These are phyloP conservation scores for Steinernema khuongi DNA, from an alignment of 1,140 invertebrate genomes.

Conservation along the genomic window DNA sequence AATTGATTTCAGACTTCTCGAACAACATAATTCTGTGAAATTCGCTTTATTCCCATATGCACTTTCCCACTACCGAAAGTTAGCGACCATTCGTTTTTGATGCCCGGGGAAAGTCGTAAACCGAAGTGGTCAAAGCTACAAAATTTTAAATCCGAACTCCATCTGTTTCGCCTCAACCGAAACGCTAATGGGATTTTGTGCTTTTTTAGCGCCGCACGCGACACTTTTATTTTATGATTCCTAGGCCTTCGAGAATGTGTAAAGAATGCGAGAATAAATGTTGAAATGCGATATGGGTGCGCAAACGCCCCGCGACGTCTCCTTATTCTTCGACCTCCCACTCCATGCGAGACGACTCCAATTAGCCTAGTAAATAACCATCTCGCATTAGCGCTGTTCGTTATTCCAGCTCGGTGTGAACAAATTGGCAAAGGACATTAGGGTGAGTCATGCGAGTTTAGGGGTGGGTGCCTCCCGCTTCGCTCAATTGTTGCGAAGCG, in stretches of 20 bases:
- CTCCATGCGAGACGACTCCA: too few relatives aligned
- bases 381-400: too few relatives aligned
- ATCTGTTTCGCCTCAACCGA: conserved; percentile 1
- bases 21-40: background rate
- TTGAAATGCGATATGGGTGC: conserved; percentile 2
- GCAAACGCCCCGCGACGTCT: background rate
- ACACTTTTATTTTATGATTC: background rate
- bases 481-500: background rate
- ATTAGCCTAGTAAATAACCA: too few relatives aligned
- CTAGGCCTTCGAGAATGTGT: conserved; percentile 1
- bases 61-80: background rate
- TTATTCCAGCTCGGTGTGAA: too few relatives aligned
- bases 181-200: background rate
- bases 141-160: background rate
- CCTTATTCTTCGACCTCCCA: background rate
- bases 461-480: background rate
- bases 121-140: background rate
- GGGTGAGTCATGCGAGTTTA: background rate
- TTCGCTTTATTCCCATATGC: background rate
- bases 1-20: background rate
- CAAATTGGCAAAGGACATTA: background rate
- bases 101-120: background rate
- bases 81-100: too few relatives aligned
- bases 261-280: background rate
- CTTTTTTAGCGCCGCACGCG: background rate